Evolutionary conservation across 2,888 invertebrate species (phyloP).

Genomic region (Physocephala rufipes): DNA sequence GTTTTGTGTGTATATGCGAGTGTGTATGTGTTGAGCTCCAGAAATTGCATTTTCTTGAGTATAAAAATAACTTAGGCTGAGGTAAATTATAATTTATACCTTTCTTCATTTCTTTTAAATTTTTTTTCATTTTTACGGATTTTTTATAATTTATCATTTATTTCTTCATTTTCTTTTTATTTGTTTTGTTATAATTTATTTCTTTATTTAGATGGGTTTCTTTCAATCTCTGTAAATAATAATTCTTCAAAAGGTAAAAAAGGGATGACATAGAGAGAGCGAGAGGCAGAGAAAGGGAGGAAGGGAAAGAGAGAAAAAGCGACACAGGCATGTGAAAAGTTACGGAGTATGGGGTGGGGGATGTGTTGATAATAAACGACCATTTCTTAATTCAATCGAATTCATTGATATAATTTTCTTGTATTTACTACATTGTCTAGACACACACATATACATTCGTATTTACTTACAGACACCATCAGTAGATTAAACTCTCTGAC

Average conservation of each 20-base stretch:
- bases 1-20: no score
- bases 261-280: background rate
- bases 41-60: background rate
- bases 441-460: background rate
- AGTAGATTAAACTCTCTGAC: no score
- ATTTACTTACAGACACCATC: background rate
- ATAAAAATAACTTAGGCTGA: background rate
- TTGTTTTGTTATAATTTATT: background rate
- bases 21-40: no score
- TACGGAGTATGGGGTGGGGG: no score
- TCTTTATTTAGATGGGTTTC: background rate
- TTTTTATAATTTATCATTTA: background rate
- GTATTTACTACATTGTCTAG: background rate
- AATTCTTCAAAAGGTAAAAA: background rate
- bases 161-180: background rate
- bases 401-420: no score
- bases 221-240: background rate
- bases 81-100: background rate
- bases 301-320: background rate
- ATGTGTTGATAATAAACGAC: no score
- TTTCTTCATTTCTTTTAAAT: constrained; percentile 1
- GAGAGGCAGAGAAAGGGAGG: background rate
- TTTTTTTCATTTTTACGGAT: no score
- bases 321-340: no score
- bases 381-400: no score